Base-by-base conservation (phyloP, 2,797 vertebrate species). In the Halcyon chelicuti region DNA sequence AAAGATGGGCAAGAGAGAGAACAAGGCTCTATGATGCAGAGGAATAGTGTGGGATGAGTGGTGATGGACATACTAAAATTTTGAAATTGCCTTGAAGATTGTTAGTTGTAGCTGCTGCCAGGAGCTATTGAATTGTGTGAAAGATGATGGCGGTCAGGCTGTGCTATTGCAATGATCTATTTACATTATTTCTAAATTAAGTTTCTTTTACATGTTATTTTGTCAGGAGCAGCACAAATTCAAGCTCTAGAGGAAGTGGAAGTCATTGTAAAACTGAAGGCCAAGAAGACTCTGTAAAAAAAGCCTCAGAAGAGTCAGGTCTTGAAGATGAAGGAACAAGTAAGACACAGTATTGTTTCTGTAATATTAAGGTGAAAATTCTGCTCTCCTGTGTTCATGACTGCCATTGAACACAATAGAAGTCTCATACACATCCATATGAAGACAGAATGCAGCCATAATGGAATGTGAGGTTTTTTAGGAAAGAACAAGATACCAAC, bases 161-260 rank as follows among this genome's bases (percentile, higher is more conserved):
- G 51, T 84, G 54, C 42, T 51, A 3, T 68, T 65, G 61, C 28
- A 72, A 5, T 46, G 44, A 37, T 68, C 29, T 61, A 3, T 52
- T 86, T 61, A 10, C 33, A 28, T 68, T 78, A 60, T 70, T 33
- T 46, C 61, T 94, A 66, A 73, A 23, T 78, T 1, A n/a, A 35
- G 66, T 83, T 35, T 35, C 55, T 89, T 89, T 23, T 62, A 39
- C 15, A 18, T 93, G 22, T 93, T 89, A 44, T 4, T 0, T 68
- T 96, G 39, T 17, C 94, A 99, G 99, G 99, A 99, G 99, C 97
- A 99, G 98, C 94, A 98, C 98, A 93, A 98, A 98, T 40, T 99
- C 99, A 92, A 98, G 98, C 95, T 99, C 99, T 57, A 98, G 98
- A 97, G 98, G 98, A 85, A 98, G 97, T 42, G 98, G 98, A 93